These are phyloP conservation scores for Oostethus manadensis DNA, from an alignment of 2,113 vertebrate genomes.

Conservation along the genomic window DNA sequence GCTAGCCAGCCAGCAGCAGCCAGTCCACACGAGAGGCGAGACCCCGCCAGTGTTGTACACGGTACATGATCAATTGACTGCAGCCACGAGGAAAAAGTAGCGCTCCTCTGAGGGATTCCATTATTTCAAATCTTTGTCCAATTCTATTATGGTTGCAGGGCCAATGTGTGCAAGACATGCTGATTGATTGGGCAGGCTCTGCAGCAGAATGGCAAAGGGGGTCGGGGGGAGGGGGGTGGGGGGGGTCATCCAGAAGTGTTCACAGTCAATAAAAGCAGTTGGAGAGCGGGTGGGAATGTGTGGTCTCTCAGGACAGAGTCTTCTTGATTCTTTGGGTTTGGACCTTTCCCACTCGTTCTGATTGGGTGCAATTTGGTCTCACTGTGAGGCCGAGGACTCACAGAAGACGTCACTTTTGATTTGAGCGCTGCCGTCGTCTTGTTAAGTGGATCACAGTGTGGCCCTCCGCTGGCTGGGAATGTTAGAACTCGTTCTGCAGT, in stretches of 20 bases:
- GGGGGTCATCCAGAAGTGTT: constrained; percentile 33
- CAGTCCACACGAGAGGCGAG: constrained; percentile 30
- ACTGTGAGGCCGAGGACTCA: background rate
- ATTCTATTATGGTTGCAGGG: constrained; percentile 45
- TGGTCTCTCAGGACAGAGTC: constrained; percentile 15
- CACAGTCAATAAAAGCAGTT: constrained; percentile 20
- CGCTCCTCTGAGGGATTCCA: constrained; percentile 35
- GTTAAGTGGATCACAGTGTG: constrained; percentile 12
- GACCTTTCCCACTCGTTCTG: background rate
- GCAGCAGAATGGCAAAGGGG: constrained; percentile 6
- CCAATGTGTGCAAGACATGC: constrained; percentile 2
- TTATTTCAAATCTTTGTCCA: constrained; percentile 65
- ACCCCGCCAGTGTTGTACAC: constrained; percentile 50
- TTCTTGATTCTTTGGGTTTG: constrained; percentile 15
- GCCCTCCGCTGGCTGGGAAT: constrained; percentile 6
- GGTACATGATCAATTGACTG: constrained; percentile 56
- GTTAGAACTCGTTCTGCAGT: background rate
- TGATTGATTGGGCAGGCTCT: constrained; percentile 19
- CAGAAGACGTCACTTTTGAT: constrained; percentile 20
- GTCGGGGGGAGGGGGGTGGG: too few relatives aligned
- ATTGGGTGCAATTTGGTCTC: background rate
- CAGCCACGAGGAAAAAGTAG: constrained; percentile 45
- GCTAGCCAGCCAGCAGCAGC: constrained; percentile 18
- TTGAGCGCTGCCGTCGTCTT: constrained; percentile 2
- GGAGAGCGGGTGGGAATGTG: constrained; percentile 16